Evolutionary conservation across 2,888 invertebrate species (phyloP).

Genomic region (Rhodophaea formosa): DNA sequence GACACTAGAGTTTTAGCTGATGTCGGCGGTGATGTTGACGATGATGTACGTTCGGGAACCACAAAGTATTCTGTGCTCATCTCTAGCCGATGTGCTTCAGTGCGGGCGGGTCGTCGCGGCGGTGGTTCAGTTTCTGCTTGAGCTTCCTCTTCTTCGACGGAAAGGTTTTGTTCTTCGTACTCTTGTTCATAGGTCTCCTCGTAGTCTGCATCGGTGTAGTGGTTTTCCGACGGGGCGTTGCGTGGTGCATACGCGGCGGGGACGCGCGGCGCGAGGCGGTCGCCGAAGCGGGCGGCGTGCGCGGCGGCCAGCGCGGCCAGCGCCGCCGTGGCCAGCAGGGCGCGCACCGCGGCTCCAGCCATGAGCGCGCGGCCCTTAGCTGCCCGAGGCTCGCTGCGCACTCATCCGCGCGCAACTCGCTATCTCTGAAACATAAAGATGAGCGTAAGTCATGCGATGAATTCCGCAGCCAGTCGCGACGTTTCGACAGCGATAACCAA

Average conservation of each 20-base stretch:
- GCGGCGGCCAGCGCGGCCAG: constrained; percentile 52
- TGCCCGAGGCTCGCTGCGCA: constrained; percentile 52
- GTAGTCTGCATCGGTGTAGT: constrained; percentile 54
- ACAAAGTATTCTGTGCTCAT: constrained; percentile 93
- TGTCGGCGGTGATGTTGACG: constrained; percentile 52
- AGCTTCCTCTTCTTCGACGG: constrained; percentile 45
- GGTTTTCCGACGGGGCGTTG: constrained; percentile 49
- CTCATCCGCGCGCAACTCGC: constrained; percentile 54
- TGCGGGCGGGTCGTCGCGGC: constrained; percentile 62
- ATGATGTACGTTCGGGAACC: constrained; percentile 81
- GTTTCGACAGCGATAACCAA: constrained; percentile 57
- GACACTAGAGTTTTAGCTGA: constrained; percentile 54
- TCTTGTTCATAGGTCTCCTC: constrained; percentile 61
- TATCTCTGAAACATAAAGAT: constrained; percentile 58
- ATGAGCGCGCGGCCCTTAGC: constrained; percentile 70
- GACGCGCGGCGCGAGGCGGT: constrained; percentile 68
- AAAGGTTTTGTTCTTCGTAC: constrained; percentile 51
- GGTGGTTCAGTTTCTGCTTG: constrained; percentile 49
- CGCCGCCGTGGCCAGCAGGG: constrained; percentile 60
- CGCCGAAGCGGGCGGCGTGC: constrained; percentile 63
- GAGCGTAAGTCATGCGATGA: constrained; percentile 44
- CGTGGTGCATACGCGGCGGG: constrained; percentile 66
- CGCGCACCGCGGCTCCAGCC: constrained; percentile 57
- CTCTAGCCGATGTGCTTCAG: constrained; percentile 83
- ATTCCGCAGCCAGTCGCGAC: constrained; percentile 42